Percentiles rank a stretch among this genome's conserved stretches.
phyloP scores from a whole-genome alignment of 2,888 invertebrate species.

The Antitype chi region DNA sequence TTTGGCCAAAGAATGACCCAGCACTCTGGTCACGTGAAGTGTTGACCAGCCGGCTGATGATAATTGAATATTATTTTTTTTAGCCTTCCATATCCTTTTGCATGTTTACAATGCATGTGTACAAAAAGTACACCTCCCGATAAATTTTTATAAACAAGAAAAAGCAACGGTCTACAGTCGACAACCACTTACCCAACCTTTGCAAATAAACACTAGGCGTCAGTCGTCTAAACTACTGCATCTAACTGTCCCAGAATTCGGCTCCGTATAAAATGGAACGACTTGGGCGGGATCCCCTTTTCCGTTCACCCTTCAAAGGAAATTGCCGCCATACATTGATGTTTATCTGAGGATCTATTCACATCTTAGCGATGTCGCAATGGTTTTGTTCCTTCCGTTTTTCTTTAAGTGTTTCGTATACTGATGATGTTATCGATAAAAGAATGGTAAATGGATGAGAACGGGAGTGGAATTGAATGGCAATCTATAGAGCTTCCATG shows the following conservation, averaged over 20 bases:
- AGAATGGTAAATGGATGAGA: constrained; percentile 29
- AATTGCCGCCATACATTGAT: constrained; percentile 87
- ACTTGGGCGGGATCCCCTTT: constrained; percentile 76
- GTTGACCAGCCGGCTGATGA: no score
- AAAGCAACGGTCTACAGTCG: not conserved
- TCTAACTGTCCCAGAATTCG: constrained; percentile 53
- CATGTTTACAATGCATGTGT: not conserved
- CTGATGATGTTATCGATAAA: constrained; percentile 49
- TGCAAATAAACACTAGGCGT: constrained; percentile 12
- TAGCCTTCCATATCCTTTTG: not conserved
- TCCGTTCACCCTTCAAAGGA: constrained; percentile 85
- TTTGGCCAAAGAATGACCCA: no score
- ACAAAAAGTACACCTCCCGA: not conserved
- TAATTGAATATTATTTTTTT: not conserved
- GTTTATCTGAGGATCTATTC: constrained; percentile 87
- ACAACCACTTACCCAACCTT: constrained; percentile 14
- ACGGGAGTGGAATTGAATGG: constrained; percentile 29
- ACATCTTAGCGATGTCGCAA: constrained; percentile 79
- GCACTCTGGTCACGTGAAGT: no score
- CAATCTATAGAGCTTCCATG: constrained; percentile 9
- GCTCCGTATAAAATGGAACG: constrained; percentile 77
- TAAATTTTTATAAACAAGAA: constrained; percentile 1
- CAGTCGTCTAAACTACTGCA: constrained; percentile 43
- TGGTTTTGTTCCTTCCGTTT: constrained; percentile 72
- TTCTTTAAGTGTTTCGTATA: constrained; percentile 59